Evolutionary conservation across 2,888 invertebrate genomes (phyloP).

Genomic region (Diaphora mendica): DNA sequence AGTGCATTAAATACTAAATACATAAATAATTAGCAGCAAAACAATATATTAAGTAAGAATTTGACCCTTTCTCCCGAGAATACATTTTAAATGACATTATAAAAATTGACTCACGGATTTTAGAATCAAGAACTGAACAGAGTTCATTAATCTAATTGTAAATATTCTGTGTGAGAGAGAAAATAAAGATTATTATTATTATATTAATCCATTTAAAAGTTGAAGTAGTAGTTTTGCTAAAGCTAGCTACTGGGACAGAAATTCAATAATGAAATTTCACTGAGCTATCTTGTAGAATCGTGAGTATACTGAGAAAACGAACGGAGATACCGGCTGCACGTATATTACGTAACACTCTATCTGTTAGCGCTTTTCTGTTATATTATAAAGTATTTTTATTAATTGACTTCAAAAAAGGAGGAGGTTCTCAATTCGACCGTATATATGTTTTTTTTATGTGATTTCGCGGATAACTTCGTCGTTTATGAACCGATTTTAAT

Average conservation of each 20-base stretch:
- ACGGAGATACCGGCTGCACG: conserved; percentile 9
- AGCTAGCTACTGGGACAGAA: conserved; percentile 13
- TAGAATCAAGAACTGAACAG: background rate
- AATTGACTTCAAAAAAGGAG: too few species aligned
- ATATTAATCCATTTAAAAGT: background rate
- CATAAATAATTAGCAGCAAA: too few species aligned
- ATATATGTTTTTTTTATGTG: too few species aligned
- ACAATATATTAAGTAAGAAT: too few species aligned
- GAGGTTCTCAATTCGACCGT: too few species aligned
- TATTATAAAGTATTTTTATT: too few species aligned
- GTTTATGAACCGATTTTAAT: too few species aligned
- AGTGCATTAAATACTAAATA: too few species aligned
- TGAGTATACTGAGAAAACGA: conserved; percentile 16
- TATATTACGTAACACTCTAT: conserved; percentile 27
- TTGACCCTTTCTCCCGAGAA: background rate
- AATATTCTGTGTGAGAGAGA: too few species aligned
- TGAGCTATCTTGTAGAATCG: conserved; percentile 12
- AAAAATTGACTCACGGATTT: background rate
- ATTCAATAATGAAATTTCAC: conserved; percentile 33
- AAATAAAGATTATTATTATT: too few species aligned
- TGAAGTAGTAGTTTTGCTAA: background rate
- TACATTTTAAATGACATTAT: background rate
- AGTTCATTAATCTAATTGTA: too few species aligned
- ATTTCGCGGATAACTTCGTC: too few species aligned
- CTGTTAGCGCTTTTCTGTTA: conserved; percentile 16